phyloP scores from a whole-genome alignment of 1,140 invertebrate genomes.

The Penaeus vannamei region DNA sequence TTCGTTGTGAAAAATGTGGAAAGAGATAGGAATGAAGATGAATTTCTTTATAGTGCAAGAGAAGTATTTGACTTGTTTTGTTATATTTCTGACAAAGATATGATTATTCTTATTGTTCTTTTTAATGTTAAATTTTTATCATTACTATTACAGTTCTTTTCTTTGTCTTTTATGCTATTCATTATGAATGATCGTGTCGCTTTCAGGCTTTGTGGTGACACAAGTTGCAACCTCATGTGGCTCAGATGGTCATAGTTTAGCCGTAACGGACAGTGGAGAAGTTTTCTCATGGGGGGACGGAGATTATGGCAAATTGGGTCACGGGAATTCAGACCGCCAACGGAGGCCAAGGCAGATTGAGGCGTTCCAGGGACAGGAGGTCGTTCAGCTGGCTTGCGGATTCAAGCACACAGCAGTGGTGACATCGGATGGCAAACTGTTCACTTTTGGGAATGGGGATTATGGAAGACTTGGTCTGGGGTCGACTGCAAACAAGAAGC shows the following conservation, averaged over 20 bases:
- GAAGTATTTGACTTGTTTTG: too few relatives aligned
- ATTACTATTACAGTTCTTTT: too few relatives aligned
- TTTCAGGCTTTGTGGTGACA: conserved; percentile 78
- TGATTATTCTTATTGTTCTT: too few relatives aligned
- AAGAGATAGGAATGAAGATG: too few relatives aligned
- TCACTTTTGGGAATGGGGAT: conserved; percentile 81
- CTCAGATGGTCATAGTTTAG: conserved; percentile 78
- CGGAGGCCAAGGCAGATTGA: conserved; percentile 79
- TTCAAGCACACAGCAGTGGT: conserved; percentile 81
- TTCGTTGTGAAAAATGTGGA: neutral
- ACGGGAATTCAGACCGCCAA: conserved; percentile 80
- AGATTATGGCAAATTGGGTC: conserved; percentile 79
- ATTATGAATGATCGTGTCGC: neutral
- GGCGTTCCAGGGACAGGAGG: conserved; percentile 78
- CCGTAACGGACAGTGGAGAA: conserved; percentile 77
- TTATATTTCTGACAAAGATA: too few relatives aligned
- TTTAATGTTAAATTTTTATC: too few relatives aligned
- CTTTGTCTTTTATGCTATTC: too few relatives aligned
- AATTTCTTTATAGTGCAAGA: too few relatives aligned
- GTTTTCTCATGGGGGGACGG: conserved; percentile 78
- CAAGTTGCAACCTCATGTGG: conserved; percentile 78
- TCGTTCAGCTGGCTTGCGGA: conserved; percentile 78
- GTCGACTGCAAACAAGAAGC: conserved; percentile 77
- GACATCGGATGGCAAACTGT: conserved; percentile 78
- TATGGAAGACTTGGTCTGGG: conserved; percentile 79